Evolutionary conservation across 2,113 vertebrate species (phyloP), one percentile per base, ranked within the genome.

Genomic region (Procavia capensis): DNA sequence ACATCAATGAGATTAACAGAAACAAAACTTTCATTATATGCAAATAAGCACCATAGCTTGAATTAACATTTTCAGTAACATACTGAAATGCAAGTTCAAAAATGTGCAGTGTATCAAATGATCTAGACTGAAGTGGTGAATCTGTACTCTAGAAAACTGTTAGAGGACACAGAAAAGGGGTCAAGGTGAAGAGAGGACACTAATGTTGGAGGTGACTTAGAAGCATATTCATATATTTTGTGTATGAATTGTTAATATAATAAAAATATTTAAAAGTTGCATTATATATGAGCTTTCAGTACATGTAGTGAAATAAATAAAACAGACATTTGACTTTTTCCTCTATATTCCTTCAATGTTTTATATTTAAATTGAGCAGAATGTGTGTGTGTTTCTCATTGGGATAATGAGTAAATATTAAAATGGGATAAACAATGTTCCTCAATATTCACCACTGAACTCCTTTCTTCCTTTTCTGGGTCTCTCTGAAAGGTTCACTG

Each of bases 281-380:
- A 63, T 70, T 84, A 78, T 34, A 85, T 74, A 87, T 90, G 25
- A 72, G n/a, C 63, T 25, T 80, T 47, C 89, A 75, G 90, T 59
- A 59, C 31, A 61, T 78, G 0, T 85, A 87, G 39, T 31, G 47
- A 16, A 82, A 86, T 83, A 34, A 88, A 64, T 87, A 66, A 95
- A 93, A 80, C 84, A 41, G 8, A 43, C 63, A 59, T 43, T 83
- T 95, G 79, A 91, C 19, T 19, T 85, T 94, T 75, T n/a, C 25
- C 2, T 90, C 31, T 45, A 31, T 64, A 64, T 72, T 36, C 80
- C 24, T 72, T 61, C 45, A 84, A 89, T 9, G 5, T 92, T 85
- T 91, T 93, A 86, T 89, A 75, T 91, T 95, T 91, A 75, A 88
- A 88, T 68, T 81, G 45, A 84, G 78, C 36, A 72, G 68, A 94